Base-by-base conservation (phyloP, 2,797 vertebrate genomes). In the Tenualosa thibaudeaui region DNA sequence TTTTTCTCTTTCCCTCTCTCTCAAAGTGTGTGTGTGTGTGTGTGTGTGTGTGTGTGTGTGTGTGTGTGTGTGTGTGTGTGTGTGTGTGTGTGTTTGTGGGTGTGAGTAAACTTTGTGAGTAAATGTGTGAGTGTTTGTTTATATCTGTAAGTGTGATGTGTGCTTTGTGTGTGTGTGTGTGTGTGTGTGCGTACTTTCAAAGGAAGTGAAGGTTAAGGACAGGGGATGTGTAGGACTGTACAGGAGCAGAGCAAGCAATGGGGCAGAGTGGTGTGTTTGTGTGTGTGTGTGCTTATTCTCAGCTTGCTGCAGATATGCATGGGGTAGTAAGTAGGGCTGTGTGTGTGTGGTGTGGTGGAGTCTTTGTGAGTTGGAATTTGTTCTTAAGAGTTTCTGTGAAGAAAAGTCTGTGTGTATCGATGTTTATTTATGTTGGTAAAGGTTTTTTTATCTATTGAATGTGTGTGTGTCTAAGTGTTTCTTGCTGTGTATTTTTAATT, bases 271-370 rank as follows among this genome's bases (percentile, higher is more conserved):
- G 58, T 60, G 58, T 10, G 51, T 53, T 10, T 53, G 56, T 54
- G 51, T 54, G 10, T 54, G 51, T 54, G 51, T 13, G 15, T 56
- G 3, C n/a, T 26, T 8, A 31, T 12, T n/a, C 5, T 65, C 7
- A 65, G 26, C 24, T 65, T 65, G 60, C 24, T 26, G 6, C 31
- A 40, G 12, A 37, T 15, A 71, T 71, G 31, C 51, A 54, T 24
- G 62, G 31, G 26, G 2, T 31, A 71, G 65, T 12, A 40, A 71
- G 31, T 71, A 71, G 26, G 65, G 13, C 26, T 24, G 1, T 24
- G 85, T 51, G 82, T 65, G 86, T 56, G 83, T 26, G 51, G 51
- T 43, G 31, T 31, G 31, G 31, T 4, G 56, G 60, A 26, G 60
- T 62, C 24, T 26, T 26, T 65, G 58, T 65, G 60, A 9, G 60